Conservation (phyloP, 2,113 vertebrate genomes). For the Coreoperca whiteheadi region DNA sequence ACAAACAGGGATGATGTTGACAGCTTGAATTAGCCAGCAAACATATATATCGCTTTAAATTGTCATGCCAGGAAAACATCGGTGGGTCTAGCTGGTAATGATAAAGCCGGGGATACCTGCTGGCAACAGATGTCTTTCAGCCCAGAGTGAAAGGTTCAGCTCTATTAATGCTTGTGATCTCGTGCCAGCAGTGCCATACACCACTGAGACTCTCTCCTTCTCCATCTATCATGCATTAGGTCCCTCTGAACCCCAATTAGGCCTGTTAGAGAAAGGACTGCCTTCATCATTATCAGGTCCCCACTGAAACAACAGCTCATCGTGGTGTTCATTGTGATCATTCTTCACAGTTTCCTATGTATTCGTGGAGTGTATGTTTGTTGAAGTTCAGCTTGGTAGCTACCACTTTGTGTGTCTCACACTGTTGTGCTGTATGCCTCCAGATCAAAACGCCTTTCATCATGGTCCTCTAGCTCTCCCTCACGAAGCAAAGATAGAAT, state of each 20-base stretch:
- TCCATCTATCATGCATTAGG: slow-evolving; percentile 78
- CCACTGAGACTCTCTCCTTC: slow-evolving; percentile 68
- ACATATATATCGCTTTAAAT: slow-evolving; percentile 83
- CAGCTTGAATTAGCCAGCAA: slow-evolving; percentile 81
- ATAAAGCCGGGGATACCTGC: slow-evolving; percentile 79
- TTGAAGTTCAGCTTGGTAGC: slow-evolving; percentile 48
- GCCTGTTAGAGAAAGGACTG: slow-evolving; percentile 65
- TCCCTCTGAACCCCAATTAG: slow-evolving; percentile 80
- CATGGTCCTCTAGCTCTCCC: slow-evolving; percentile 10
- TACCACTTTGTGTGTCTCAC: slow-evolving; percentile 35
- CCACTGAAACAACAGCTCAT: slow-evolving; percentile 56
- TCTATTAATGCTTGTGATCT: slow-evolving; percentile 82
- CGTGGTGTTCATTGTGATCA: slow-evolving; percentile 46
- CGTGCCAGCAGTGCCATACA: slow-evolving; percentile 74
- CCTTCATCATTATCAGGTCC: slow-evolving; percentile 68
- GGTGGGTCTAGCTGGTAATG: slow-evolving; percentile 78
- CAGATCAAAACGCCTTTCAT: slow-evolving; percentile 64
- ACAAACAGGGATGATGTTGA: slow-evolving; percentile 81
- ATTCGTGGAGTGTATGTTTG: slow-evolving; percentile 42
- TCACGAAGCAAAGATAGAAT: slow-evolving; percentile 27
- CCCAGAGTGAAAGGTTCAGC: slow-evolving; percentile 76
- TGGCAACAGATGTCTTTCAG: slow-evolving; percentile 85
- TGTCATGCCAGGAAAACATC: slow-evolving; percentile 75
- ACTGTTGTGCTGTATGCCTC: slow-evolving; percentile 26
- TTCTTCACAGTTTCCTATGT: slow-evolving; percentile 51